Evolutionary conservation across 2,888 invertebrate species (phyloP).

Genomic region (Agrilus cyanescens): DNA sequence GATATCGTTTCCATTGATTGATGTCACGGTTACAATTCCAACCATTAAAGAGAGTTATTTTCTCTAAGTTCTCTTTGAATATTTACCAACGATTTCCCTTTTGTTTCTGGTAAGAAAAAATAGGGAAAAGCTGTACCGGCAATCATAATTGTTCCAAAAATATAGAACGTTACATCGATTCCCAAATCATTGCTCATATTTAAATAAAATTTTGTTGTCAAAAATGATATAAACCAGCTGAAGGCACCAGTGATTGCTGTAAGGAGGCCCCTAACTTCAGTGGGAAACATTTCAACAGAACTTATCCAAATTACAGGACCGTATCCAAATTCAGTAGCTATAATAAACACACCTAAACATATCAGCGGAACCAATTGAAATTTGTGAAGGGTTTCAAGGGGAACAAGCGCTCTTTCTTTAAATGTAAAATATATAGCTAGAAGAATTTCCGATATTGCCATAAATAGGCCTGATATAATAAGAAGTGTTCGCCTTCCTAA

Average conservation of each 20-base stretch:
- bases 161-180: conserved; percentile 56
- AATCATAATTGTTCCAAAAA: conserved; percentile 55
- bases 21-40: too few species aligned
- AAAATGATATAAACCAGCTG: conserved; percentile 71
- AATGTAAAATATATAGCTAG: too few species aligned
- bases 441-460: too few species aligned
- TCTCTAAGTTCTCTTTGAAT: conserved; percentile 44
- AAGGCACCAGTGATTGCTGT: conserved; percentile 67
- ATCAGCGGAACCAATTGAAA: conserved; percentile 65
- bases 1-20: too few species aligned
- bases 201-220: conserved; percentile 63
- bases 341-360: conserved; percentile 62
- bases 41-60: too few species aligned
- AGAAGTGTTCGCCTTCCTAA: too few species aligned
- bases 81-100: conserved; percentile 58
- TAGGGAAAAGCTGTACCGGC: conserved; percentile 56
- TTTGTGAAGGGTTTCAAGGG: conserved; percentile 33
- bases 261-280: conserved; percentile 65
- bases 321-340: conserved; percentile 70
- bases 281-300: conserved; percentile 68
- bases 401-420: too few species aligned
- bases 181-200: conserved; percentile 46
- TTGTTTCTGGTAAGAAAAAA: conserved; percentile 54
- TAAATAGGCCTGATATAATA: too few species aligned
- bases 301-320: conserved; percentile 85